Conservation (phyloP, 2,797 vertebrate genomes). For the Rhynchonycteris naso region DNA sequence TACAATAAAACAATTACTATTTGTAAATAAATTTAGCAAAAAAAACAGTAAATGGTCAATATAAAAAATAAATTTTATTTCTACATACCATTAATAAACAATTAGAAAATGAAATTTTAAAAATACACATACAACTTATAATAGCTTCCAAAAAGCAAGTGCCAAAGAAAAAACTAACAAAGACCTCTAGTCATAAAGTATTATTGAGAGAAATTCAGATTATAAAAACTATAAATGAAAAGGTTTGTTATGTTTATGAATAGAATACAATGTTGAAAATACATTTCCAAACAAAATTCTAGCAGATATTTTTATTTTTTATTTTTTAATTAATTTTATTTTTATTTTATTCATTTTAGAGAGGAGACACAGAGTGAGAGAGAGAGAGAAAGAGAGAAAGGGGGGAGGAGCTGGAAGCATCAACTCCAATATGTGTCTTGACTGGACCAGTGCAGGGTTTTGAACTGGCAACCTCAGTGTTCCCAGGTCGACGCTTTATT, state of each 20-base stretch:
- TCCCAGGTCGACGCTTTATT: no score
- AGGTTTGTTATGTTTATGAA: neutral
- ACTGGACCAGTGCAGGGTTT: no score
- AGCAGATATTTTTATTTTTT: slow-evolving; percentile 62
- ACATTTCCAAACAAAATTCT: neutral
- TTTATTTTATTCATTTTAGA: no score
- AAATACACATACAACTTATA: neutral
- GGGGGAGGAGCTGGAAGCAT: no score
- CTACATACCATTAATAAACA: neutral
- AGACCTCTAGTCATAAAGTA: neutral
- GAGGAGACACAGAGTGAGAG: no score
- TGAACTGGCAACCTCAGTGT: no score
- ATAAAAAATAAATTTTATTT: neutral
- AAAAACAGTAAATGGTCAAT: neutral
- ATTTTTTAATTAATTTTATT: no score
- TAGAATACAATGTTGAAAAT: slow-evolving; percentile 47
- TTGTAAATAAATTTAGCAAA: neutral
- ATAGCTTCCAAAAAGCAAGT: neutral
- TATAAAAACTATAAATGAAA: slow-evolving; percentile 29
- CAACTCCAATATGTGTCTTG: no score
- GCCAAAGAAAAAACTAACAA: neutral
- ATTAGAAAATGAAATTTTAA: neutral
- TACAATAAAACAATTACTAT: neutral
- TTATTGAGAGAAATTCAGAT: neutral
- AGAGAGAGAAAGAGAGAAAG: no score